Base-by-base conservation (phyloP, 2,797 vertebrate genomes). In the Garrulus glandarius region DNA sequence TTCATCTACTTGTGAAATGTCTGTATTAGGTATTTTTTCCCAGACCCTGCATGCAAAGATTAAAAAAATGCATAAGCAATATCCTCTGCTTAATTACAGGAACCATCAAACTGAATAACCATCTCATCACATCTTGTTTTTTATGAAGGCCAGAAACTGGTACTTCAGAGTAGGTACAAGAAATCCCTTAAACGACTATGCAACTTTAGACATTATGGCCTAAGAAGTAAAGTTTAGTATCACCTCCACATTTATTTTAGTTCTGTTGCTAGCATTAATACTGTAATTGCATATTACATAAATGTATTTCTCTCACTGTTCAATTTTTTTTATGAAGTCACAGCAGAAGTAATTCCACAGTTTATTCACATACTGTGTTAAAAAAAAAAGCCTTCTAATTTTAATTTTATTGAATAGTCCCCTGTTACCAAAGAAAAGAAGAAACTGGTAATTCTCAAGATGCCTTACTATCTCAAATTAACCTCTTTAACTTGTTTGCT, bases 271-370 rank as follows among this genome's bases (percentile, higher is more conserved):
- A 78, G 20, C 65, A 70, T 63, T 86, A 81, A 47, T 61, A 65
- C 1, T 34, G 11, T 37, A 65, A 86, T 4, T 50, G 11, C 0
- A 0, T 47, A 70, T 47, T 63, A 75, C 17, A 72, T 29, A 68
- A 36, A 46, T 19, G 6, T 20, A 36, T 89, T 65, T 77, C 22
- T 70, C 43, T 81, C 8, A 1, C 22, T n/a, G 39, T 61, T 83
- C 29, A 41, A 29, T 90, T 61, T 78, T 74, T 75, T 84, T 59
- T 49, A 20, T 0, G 0, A 80, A 74, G n/a, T 59, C 57, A 78
- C 24, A 80, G 65, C 5, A 46, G 34, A 63, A 74, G 52, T 61
- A 86, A 61, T 57, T 84, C 37, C 84, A 60, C 30, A 74, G 16
- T 63, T 77, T 77, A 55, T n/a, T 74, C 56, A 50, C 36, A 34